Percentiles rank a stretch among this genome's conserved stretches.
Evolutionary conservation across 1,140 invertebrate genomes (phyloP).

Genomic region (Drosophila melanica): DNA sequence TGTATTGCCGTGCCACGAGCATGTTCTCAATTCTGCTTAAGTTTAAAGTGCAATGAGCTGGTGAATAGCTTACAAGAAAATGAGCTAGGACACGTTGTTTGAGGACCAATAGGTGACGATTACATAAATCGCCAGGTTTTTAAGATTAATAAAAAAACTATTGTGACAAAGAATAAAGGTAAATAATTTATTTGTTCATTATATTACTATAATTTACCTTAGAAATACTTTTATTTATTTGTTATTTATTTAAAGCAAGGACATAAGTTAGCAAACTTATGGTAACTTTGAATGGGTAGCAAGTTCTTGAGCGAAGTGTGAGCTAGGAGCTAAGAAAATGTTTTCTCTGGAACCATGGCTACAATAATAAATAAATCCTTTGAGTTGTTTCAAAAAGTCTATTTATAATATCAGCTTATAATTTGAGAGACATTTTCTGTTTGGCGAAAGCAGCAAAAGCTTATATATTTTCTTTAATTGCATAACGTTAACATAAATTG

Average conservation of each 20-base stretch:
- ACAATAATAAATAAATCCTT: not conserved
- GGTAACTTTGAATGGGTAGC: not conserved
- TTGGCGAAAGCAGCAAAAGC: too few relatives aligned
- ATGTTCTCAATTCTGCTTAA: conserved; percentile 29
- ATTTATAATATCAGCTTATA: not conserved
- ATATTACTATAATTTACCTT: too few relatives aligned
- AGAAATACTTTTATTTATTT: too few relatives aligned
- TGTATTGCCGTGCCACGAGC: conserved; percentile 38
- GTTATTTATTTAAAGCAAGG: too few relatives aligned
- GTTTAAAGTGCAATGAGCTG: not conserved
- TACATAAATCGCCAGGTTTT: too few relatives aligned
- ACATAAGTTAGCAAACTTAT: not conserved
- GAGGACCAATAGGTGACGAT: too few relatives aligned
- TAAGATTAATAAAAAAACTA: too few relatives aligned
- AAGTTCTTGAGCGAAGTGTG: not conserved
- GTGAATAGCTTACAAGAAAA: not conserved
- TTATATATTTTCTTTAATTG: too few relatives aligned
- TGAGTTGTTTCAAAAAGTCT: not conserved
- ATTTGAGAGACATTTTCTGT: not conserved
- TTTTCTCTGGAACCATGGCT: not conserved
- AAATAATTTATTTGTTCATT: too few relatives aligned
- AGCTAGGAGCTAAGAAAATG: not conserved
- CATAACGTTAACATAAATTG: too few relatives aligned
- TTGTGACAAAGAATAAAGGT: too few relatives aligned
- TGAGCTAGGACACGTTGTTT: not conserved